phyloP scores from a whole-genome alignment of 2,113 vertebrate species.

The Hippocampus comes region DNA sequence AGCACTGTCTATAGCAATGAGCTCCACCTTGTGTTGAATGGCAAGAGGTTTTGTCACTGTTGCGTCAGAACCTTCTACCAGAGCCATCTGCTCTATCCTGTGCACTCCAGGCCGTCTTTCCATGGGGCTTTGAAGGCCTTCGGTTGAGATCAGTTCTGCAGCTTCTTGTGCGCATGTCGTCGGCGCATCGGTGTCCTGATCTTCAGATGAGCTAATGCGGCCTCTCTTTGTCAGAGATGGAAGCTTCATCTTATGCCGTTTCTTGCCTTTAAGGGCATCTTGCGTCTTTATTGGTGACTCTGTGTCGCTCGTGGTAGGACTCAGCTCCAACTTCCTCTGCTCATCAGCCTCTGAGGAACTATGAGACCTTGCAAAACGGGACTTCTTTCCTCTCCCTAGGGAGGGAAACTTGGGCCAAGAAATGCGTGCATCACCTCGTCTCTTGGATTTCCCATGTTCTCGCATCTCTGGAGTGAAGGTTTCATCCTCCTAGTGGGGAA shows the following conservation, averaged over 20 bases:
- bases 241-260: slow-evolving; percentile 68
- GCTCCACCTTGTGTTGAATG: slow-evolving; percentile 58
- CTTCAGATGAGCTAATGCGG: slow-evolving; percentile 70
- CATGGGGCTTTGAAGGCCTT: slow-evolving; percentile 39
- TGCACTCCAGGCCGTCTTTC: slow-evolving; percentile 39
- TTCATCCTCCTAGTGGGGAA: slow-evolving; percentile 63
- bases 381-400: slow-evolving; percentile 70
- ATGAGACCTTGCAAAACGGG: slow-evolving; percentile 73
- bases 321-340: slow-evolving; percentile 75
- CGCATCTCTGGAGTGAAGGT: slow-evolving; percentile 54
- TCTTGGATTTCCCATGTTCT: slow-evolving; percentile 65
- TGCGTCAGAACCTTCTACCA: slow-evolving; percentile 17
- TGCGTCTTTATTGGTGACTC: slow-evolving; percentile 75
- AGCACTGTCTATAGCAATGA: slow-evolving; percentile 63
- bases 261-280: slow-evolving; percentile 70
- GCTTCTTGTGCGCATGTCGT: slow-evolving; percentile 41
- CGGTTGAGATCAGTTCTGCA: slow-evolving; percentile 50
- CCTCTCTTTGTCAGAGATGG: slow-evolving; percentile 55
- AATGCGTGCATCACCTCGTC: slow-evolving; percentile 69
- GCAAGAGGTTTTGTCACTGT: slow-evolving; percentile 32
- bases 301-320: slow-evolving; percentile 75
- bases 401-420: slow-evolving; percentile 79
- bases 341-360: slow-evolving; percentile 78
- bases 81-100: slow-evolving; percentile 31
- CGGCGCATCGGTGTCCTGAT: slow-evolving; percentile 57